Base-by-base conservation (phyloP, 92 coral and sea anemone species). In the Nematostella vectensis region DNA sequence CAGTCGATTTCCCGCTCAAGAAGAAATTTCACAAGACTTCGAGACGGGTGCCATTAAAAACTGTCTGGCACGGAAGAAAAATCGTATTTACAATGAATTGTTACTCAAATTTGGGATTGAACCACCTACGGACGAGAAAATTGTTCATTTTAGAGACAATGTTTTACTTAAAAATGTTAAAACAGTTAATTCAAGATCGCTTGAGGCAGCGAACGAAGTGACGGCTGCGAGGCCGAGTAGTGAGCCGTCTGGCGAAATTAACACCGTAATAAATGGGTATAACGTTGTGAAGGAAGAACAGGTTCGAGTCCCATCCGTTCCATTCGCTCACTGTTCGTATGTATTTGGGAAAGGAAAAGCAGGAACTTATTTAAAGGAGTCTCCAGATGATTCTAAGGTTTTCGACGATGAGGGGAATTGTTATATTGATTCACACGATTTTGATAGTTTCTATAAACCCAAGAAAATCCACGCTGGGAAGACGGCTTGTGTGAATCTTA, bases 321-420 rank as follows among this genome's bases (percentile, higher is more conserved):
- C 11, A 22, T 9, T 9, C 18, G 9, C 4, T 17, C 51, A 45
- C 17, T 4, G 51, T 19, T 45, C 18, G 4, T 10, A 8, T 17
- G 21, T 17, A 4, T 4, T 11, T 10, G 18, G 23, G 51, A 6
- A 6, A 6, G 23, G 23, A 45, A 19, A 11, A 4, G 18, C 4
- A 10, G 51, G 12, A 19, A 4, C 23, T 4, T 45, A 45, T 22
- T 45, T 45, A 17, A 45, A 45, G 18, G 51, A 45, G 23, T 10
- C 4, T 45, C 51, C 26, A 8, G 63, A 66, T 40, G 61, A 51
- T 31, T 42, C 43, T 6, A 66, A 66, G 47, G 72, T 66, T 9
- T 37, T 37, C 47, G 72, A 66, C 22, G 72, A 66, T 11, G 72
- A 66, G 9, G 72, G 72, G 25, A 66, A 66, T 40, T 66, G 72